A percentile compares a stretch with the other conserved stretches of the same genome.
These are phyloP conservation scores for Cairina moschata DNA, from an alignment of 2,113 vertebrate species.

Conservation along the genomic window DNA sequence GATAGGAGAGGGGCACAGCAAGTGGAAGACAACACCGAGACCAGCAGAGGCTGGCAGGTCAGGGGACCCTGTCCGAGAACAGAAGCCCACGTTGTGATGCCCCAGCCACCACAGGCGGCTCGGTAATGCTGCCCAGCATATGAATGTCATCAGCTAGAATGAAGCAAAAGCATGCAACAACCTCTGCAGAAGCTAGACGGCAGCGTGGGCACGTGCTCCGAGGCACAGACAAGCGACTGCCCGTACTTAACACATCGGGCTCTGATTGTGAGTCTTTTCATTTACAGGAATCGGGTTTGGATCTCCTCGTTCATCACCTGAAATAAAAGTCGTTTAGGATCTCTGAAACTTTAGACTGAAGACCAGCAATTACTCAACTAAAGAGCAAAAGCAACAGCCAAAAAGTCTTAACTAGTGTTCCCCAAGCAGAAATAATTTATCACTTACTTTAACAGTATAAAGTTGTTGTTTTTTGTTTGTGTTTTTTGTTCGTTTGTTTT, in stretches of 20 bases:
- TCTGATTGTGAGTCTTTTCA: rapidly evolving
- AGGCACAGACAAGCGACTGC: neutral
- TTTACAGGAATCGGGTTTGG: neutral
- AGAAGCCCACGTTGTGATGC: neutral
- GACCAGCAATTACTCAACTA: neutral
- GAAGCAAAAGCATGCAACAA: neutral
- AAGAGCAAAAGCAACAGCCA: neutral
- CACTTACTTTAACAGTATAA: neutral
- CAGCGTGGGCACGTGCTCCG: neutral
- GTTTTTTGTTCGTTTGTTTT: too few relatives aligned
- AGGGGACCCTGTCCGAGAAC: neutral
- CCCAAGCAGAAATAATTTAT: neutral
- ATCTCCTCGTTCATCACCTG: neutral
- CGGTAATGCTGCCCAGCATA: neutral
- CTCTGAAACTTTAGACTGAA: neutral
- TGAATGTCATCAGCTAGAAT: rapidly evolving
- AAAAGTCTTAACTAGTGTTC: neutral
- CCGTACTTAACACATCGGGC: rapidly evolving
- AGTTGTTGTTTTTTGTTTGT: neutral
- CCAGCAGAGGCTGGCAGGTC: neutral
- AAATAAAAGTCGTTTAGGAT: neutral
- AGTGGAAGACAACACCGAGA: neutral
- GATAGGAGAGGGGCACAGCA: neutral
- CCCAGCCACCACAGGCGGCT: rapidly evolving
- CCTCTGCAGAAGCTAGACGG: neutral